Evolutionary conservation across 2,113 vertebrate genomes (phyloP), one percentile per base, ranked within the genome.

Genomic region (Scortum barcoo): DNA sequence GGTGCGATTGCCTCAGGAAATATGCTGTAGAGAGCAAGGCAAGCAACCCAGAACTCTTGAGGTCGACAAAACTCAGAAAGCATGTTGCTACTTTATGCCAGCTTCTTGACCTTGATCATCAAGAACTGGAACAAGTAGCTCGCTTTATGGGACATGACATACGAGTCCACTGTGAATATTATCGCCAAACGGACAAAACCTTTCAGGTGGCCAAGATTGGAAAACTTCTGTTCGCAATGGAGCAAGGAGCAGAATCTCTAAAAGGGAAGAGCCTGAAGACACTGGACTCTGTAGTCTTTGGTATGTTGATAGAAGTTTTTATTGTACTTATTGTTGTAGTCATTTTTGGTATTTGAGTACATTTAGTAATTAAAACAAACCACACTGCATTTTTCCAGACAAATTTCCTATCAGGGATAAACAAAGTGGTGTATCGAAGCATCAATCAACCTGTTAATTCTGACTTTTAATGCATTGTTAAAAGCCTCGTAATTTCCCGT

Each of bases 71-170:
- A 53, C 7, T 53, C 3, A 20, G 50, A 53, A 53, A 53, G 20
- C 50, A 53, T 53, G 50, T 53, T 53, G 50, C 50, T 53, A 73
- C 71, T 0, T 33, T 48, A 11, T 73, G 40, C 38, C 71, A 73
- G 56, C 56, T 73, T 33, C 40, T 73, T 2, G 26, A 73, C 56
- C 56, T 73, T 48, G 22, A 24, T 40, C 3, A 73, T n/a, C 56
- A 73, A 48, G 71, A 73, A 73, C 56, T 72, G 24, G 71, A 73
- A 19, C 71, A 73, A 60, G 36, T 72, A 7, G 54, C 54, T 4
- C 17, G 19, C 8, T 73, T 73, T 17, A 60, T 73, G 69, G 50
- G 69, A 40, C 69, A 71, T 56, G 69, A 44, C 62, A 65, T 63
- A 40, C 3, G 62, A 24, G 62, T 65, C 4, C 38, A 65, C n/a